These are phyloP conservation scores for Hyla sarda DNA, from an alignment of 2,113 vertebrate species.

Conservation along the genomic window DNA sequence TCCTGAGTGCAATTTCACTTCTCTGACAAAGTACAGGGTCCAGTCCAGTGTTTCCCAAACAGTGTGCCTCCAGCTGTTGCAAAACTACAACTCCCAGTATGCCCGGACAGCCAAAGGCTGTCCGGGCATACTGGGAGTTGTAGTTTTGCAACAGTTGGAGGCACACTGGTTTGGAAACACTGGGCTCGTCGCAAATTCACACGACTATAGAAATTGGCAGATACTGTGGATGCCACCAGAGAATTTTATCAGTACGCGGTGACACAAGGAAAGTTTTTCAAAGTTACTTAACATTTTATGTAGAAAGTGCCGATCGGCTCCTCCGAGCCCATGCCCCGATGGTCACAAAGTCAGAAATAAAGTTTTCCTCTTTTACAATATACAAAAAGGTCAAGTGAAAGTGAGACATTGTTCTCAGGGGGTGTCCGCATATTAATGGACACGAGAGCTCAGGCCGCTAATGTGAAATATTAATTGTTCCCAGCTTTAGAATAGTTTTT, in stretches of 20 bases:
- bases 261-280: background rate
- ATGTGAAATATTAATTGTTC: conserved; percentile 8
- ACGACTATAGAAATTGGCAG: too few species aligned
- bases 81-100: too few species aligned
- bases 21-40: too few species aligned
- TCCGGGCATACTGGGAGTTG: too few species aligned
- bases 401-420: background rate
- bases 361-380: background rate
- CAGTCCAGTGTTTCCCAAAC: too few species aligned
- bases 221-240: background rate
- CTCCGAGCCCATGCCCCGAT: background rate
- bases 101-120: too few species aligned
- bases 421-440: background rate
- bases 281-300: background rate
- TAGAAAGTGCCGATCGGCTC: background rate
- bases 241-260: background rate
- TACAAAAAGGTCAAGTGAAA: conserved; percentile 11
- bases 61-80: too few species aligned
- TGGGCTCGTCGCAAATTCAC: too few species aligned
- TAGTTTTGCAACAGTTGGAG: too few species aligned
- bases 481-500: background rate
- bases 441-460: background rate
- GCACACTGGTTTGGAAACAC: too few species aligned
- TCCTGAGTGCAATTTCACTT: too few species aligned
- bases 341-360: background rate